Evolutionary conservation across 2,113 vertebrate species (phyloP), one percentile per base, ranked within the genome.

Genomic region (Embiotoca jacksoni): DNA sequence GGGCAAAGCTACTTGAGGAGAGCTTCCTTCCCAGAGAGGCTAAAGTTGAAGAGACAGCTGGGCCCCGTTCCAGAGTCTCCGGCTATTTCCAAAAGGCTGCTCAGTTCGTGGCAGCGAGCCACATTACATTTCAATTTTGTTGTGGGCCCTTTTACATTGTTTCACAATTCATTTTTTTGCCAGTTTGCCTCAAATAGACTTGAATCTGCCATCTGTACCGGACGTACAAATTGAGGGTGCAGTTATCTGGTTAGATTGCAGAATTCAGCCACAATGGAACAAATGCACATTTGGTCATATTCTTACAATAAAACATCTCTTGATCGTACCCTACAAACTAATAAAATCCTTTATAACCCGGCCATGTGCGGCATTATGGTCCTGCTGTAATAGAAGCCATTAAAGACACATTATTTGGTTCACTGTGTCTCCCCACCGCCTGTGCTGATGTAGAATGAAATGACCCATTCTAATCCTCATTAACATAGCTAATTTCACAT

Each of bases 401-500:
- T 90, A 90, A 86, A 86, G 77, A 41, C 78, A 63, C 87, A 90
- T 90, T 90, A 89, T 89, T 81, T 83, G 85, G 71, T 91, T 81
- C 82, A 88, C 66, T 80, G 88, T 91, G 71, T 81, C 83, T 81
- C 55, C 83, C 78, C 33, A 52, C 76, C 58, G 89, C 83, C 72
- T 46, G 73, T 79, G 91, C 82, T 14, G 70, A 72, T 78, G 84
- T 71, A 9, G 77, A 80, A 79, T 83, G 88, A 91, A 91, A 91
- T 90, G 89, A 86, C 32, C 85, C 86, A 72, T 89, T 86, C 82
- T 91, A 82, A 92, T 92, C 72, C 76, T 85, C 88, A 90, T 91
- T 90, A 92, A 87, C 85, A 82, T 78, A 75, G 81, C 87, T 92
- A 90, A 92, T 93, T 91, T 90, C 89, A 89, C 89, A 82, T 81